Evolutionary conservation across 2,888 invertebrate species (phyloP).

Genomic region (Mesochorus sp.): DNA sequence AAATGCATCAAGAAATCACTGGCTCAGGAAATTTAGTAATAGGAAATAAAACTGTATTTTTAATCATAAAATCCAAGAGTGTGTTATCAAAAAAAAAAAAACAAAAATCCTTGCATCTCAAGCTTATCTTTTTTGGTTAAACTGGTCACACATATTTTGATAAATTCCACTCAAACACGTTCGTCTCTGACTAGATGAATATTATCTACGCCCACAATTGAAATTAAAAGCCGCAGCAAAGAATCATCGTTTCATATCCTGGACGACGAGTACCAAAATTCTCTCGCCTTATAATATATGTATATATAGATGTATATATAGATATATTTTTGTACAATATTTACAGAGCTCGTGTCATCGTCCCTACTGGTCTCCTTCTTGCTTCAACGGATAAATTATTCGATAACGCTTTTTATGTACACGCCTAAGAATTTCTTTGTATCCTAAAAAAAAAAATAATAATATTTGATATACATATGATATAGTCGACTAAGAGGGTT

Average conservation of each 20-base stretch:
- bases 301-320: too few species aligned
- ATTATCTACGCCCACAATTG: constrained; percentile 30
- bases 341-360: constrained; percentile 38
- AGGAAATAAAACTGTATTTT: too few species aligned
- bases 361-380: not conserved
- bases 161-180: constrained; percentile 6
- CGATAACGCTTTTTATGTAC: constrained; percentile 48
- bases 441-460: constrained; percentile 4
- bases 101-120: not conserved
- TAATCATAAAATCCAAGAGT: too few species aligned
- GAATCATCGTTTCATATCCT: not conserved
- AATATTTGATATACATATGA: constrained; percentile 9
- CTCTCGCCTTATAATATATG: not conserved
- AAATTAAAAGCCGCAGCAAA: constrained; percentile 14
- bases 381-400: not conserved
- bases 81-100: not conserved
- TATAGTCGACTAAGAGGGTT: not conserved
- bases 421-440: constrained; percentile 33
- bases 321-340: constrained; percentile 59
- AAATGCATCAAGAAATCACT: too few species aligned
- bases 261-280: constrained; percentile 8
- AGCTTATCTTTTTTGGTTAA: not conserved
- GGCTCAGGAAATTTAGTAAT: too few species aligned
- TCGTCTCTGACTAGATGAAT: constrained; percentile 54
- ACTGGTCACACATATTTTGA: not conserved